A percentile compares a stretch with the other conserved stretches of the same genome.
Conservation (phyloP, 2,888 invertebrate species). For the Ceriagrion tenellum region DNA sequence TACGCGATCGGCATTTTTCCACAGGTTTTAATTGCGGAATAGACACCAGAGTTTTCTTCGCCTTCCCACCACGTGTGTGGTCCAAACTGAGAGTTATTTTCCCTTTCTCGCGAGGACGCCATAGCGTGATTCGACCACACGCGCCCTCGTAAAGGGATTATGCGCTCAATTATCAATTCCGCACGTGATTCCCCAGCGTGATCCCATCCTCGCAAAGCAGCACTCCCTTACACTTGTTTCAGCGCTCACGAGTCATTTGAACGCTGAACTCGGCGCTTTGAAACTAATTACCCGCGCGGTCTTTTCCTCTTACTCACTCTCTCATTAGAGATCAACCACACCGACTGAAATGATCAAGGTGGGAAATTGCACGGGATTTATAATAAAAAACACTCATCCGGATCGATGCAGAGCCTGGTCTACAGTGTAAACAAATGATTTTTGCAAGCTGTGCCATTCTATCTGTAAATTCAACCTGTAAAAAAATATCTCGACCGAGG, state of each 20-base stretch:
- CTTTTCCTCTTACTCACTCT: not conserved
- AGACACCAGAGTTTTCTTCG: not conserved
- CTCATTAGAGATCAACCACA: not conserved
- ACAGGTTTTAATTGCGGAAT: not conserved
- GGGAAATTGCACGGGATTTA: no score
- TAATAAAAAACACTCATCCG: no score
- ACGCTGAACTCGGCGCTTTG: not conserved
- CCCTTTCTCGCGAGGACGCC: not conserved
- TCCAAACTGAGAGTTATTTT: not conserved
- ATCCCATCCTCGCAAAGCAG: not conserved
- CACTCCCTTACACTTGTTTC: not conserved
- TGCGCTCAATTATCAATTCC: not conserved
- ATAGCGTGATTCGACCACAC: not conserved
- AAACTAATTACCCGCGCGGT: not conserved
- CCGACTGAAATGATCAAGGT: no score
- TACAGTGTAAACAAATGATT: no score
- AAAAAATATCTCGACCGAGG: no score
- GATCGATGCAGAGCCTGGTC: no score
- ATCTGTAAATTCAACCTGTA: no score
- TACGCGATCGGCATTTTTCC: not conserved
- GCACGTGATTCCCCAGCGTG: not conserved
- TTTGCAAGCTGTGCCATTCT: no score
- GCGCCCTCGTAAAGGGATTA: not conserved
- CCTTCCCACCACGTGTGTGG: not conserved
- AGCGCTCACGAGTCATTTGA: not conserved